These are phyloP conservation scores for Synanthedon andrenaeformis DNA, from an alignment of 2,888 invertebrate species.

Conservation along the genomic window DNA sequence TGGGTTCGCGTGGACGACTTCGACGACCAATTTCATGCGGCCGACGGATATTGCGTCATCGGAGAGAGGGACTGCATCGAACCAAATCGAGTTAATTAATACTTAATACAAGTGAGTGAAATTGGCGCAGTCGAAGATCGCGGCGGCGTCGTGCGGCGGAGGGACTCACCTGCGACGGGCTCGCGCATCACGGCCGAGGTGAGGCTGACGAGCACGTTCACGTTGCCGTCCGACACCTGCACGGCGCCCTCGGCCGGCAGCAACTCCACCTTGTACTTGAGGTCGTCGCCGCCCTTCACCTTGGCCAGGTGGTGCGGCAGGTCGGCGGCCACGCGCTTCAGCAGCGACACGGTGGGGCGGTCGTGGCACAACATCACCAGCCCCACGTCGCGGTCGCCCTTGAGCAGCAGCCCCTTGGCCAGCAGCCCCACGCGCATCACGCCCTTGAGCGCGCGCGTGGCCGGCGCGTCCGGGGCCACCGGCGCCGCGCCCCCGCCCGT, in stretches of 20 bases:
- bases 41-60: neutral
- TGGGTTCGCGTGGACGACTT: slow-evolving; percentile 28
- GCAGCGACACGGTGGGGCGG: slow-evolving; percentile 88
- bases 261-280: slow-evolving; percentile 84
- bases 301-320: slow-evolving; percentile 83
- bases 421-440: slow-evolving; percentile 95
- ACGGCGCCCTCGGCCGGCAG: slow-evolving; percentile 88
- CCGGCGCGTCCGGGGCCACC: slow-evolving; percentile 28
- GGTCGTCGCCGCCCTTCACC: slow-evolving; percentile 50
- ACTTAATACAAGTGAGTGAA: slow-evolving; percentile 18
- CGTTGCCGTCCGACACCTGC: slow-evolving; percentile 81
- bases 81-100: too few species aligned
- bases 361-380: slow-evolving; percentile 95
- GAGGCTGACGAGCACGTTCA: slow-evolving; percentile 87
- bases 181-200: slow-evolving; percentile 95
- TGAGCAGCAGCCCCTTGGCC: slow-evolving; percentile 82
- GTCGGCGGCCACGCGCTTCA: slow-evolving; percentile 88
- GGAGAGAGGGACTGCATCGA: too few species aligned
- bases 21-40: slow-evolving; percentile 54
- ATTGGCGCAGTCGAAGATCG: slow-evolving; percentile 40
- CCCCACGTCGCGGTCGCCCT: slow-evolving; percentile 90
- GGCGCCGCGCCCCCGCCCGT: slow-evolving; percentile 43
- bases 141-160: slow-evolving; percentile 5
- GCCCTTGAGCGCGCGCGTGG: slow-evolving; percentile 84
- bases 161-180: slow-evolving; percentile 64